Base-by-base conservation (phyloP, 35 echinoderm and acorn worm species). In the Nesometra sesokonis region DNA sequence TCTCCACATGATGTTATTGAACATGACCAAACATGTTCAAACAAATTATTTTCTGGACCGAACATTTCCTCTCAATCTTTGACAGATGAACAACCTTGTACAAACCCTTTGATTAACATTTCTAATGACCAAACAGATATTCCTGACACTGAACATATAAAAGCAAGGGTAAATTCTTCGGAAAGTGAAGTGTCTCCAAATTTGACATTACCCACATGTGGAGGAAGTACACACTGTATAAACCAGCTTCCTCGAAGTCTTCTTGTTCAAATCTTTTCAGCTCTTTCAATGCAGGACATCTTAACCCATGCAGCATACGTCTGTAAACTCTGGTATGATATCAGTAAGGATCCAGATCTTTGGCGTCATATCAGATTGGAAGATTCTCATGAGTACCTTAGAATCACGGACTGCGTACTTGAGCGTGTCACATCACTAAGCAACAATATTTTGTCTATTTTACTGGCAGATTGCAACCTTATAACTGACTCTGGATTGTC, bases 181-280 rank as follows among this genome's bases (percentile, higher is more conserved):
- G 39, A 7, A 43, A 7, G 39, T 4, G 39, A 43, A 43, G 39
- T 15, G 4, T 43, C 39, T 43, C 15, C 21, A 67, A 67, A 67
- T 17, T 27, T 67, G 21, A 67, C 8, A 67, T n/a, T n/a, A n/a
- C n/a, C n/a, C n/a, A 19, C 52, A 27, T 5, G 23, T 1, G 21
- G 52, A 67, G 7, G 11, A 67, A 67, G 23, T 67, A 67, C 2
- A 15, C 39, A 2, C 7, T 11, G 0, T 67, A 67, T 89, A 34
- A 89, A 89, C 35, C 35, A 57, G 5, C 46, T 89, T 9, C 87
- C 87, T 27, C 79, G 31, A 21, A 30, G 67, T 35, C 79, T 89
- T 34, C 31, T 83, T 17, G 76, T 47, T 9, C 80, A 89, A 17
- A 82, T 89, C 39, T 83, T 89, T 35, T 89, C 87, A 0, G 57